Evolutionary conservation across 2,888 invertebrate genomes (phyloP).

Genomic region (Carpatolechia fugitivella): DNA sequence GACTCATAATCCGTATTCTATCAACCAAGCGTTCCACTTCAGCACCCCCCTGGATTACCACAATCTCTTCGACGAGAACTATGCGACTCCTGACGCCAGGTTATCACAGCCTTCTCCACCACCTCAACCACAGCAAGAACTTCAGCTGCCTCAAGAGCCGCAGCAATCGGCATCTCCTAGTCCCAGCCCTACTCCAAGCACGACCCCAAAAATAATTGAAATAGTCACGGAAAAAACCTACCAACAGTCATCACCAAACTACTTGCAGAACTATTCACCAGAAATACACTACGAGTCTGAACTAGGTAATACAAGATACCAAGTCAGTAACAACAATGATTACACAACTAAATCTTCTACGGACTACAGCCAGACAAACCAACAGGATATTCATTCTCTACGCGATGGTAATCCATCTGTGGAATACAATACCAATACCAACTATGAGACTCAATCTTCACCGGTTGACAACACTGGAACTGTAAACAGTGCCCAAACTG

Average conservation of each 20-base stretch:
- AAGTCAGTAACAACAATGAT: conserved; percentile 38
- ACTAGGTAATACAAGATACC: conserved; percentile 49
- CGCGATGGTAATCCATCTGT: conserved; percentile 27
- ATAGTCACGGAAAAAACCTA: conserved; percentile 47
- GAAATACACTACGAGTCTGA: conserved; percentile 66
- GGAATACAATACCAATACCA: conserved; percentile 40
- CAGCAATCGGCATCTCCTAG: conserved; percentile 34
- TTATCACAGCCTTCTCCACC: conserved; percentile 11
- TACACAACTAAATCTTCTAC: conserved; percentile 40
- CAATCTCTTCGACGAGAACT: conserved; percentile 59
- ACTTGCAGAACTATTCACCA: conserved; percentile 59
- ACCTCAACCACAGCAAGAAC: not conserved
- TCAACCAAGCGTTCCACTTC: conserved; percentile 73
- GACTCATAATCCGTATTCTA: conserved; percentile 72
- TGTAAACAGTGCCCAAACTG: conserved; percentile 36
- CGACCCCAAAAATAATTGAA: conserved; percentile 39
- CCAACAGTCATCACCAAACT: conserved; percentile 48
- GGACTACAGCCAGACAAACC: conserved; percentile 24
- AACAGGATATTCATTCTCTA: conserved; percentile 3
- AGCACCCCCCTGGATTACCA: conserved; percentile 71
- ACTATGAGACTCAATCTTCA: conserved; percentile 38
- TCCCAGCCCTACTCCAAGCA: conserved; percentile 29
- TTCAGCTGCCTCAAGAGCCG: conserved; percentile 20
- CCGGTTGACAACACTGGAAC: conserved; percentile 39
- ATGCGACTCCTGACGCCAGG: conserved; percentile 38